These are phyloP conservation scores for Lateolabrax maculatus DNA, from an alignment of 2,797 vertebrate species.

Conservation along the genomic window DNA sequence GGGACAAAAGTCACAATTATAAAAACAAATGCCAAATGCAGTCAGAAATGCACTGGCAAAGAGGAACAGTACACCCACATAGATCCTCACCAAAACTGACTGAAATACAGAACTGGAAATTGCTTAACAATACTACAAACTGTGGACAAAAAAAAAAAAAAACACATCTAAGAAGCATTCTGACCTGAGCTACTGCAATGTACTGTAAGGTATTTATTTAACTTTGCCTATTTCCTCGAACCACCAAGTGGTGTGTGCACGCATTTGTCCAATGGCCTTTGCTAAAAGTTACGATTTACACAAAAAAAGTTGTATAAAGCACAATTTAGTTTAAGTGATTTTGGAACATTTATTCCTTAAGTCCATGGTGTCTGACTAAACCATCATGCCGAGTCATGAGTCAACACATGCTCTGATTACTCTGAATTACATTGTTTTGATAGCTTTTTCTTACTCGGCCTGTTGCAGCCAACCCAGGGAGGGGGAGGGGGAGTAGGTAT, in stretches of 20 bases:
- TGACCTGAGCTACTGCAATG: too few species aligned
- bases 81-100: too few species aligned
- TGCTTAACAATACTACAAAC: too few species aligned
- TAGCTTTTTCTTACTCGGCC: neutral
- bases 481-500: neutral
- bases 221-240: too few species aligned
- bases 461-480: neutral
- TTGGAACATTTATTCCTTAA: neutral
- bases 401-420: slow-evolving; percentile 3
- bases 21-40: too few species aligned
- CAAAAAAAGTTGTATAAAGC: neutral
- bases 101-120: too few species aligned
- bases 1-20: neutral
- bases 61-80: too few species aligned
- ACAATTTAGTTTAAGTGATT: neutral
- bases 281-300: neutral
- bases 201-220: too few species aligned
- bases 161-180: too few species aligned
- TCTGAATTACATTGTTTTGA: neutral
- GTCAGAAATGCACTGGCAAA: too few species aligned
- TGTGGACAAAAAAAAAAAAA: too few species aligned
- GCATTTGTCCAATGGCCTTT: neutral
- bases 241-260: neutral
- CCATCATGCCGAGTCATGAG: neutral
- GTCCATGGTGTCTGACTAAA: neutral